Evolutionary conservation across 2,113 vertebrate genomes (phyloP), one percentile per base, ranked within the genome.

Genomic region (Ibidorhyncha struthersii): DNA sequence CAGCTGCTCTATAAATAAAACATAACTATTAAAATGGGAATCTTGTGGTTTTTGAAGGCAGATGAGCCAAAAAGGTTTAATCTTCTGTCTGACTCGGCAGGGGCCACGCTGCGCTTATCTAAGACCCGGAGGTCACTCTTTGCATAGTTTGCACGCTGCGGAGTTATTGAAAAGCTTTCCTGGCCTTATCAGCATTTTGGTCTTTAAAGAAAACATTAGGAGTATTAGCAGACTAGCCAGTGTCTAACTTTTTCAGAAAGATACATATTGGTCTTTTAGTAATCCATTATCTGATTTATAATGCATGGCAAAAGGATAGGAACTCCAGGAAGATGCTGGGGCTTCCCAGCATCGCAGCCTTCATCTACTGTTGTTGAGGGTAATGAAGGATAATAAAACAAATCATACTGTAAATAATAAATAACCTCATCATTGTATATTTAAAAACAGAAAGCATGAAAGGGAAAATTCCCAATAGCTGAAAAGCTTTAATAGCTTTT

Each of bases 211-310:
- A 84, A 74, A n/a, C 72, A 85, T 85, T 79, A 90, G 15, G 74
- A 85, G 29, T 34, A 77, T 84, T 93, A 94, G 65, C 61, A 53
- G 86, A 93, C 53, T 73, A 45, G 21, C 84, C 95, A 90, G 65
- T 26, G 9, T 65, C n/a, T 93, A 91, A 63, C 71, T 36, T 49
- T 56, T 82, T 90, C 69, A 67, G 93, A 95, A 96, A 97, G 96
- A 94, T 76, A 96, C 61, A 96, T 53, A 94, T 61, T 63, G 14
- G 38, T 23, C 86, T 62, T 90, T 98, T 74, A 97, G 97, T 98
- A 97, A 98, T 98, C 96, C 93, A 93, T 97, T 73, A 43, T 81
- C 78, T 96, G 93, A 94, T 97, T 98, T 93, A 98, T 98, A 98
- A 97, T 97, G 59, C 82, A 95, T 93, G 84, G 67, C 96, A 96